Evolutionary conservation across 2,888 invertebrate species (phyloP), one percentile per base, ranked within the genome.

Genomic region (Cosmia pyralina): DNA sequence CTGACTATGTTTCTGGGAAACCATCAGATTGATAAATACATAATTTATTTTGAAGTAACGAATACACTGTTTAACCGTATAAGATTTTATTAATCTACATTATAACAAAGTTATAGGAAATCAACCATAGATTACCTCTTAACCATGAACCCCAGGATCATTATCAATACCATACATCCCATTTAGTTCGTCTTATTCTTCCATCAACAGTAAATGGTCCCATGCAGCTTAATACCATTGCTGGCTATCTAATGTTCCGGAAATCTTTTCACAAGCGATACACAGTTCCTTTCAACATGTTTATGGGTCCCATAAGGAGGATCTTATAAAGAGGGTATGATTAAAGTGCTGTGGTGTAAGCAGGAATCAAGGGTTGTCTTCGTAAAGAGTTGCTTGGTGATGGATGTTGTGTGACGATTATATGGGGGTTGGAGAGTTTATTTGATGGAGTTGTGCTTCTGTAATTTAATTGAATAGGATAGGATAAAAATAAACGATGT

Each of bases 211-310:
- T 57, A 72, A 34, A 28, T 15, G 52, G 22, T 53, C 38, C 53
- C 62, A 58, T 53, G 55, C 41, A 52, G n/a, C 52, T 17, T 70
- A 68, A 65, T 46, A 71, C 52, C 64, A 53, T 41, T 28, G 68
- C 52, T 38, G 53, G 52, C 22, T 60, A 75, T 55, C 71, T 84
- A 86, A 85, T 85, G 87, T 75, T 22, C 34, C 76, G 83, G 87
- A 85, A 86, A 80, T 79, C 81, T 77, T 81, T 83, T 86, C 83
- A 85, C 22, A 70, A 53, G 63, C 78, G 85, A 86, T 83, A 83
- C 82, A 76, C 71, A 62, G 64, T 58, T 68, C 73, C 64, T 72
- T 84, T 82, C 55, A 73, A 62, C 60, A 65, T 70, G 66, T 83
- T 81, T 78, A 83, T 83, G 69, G 70, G 17, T 11, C 28, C 62